These are phyloP conservation scores for Menidia beryllina DNA, from an alignment of 2,113 vertebrate genomes.

Conservation along the genomic window DNA sequence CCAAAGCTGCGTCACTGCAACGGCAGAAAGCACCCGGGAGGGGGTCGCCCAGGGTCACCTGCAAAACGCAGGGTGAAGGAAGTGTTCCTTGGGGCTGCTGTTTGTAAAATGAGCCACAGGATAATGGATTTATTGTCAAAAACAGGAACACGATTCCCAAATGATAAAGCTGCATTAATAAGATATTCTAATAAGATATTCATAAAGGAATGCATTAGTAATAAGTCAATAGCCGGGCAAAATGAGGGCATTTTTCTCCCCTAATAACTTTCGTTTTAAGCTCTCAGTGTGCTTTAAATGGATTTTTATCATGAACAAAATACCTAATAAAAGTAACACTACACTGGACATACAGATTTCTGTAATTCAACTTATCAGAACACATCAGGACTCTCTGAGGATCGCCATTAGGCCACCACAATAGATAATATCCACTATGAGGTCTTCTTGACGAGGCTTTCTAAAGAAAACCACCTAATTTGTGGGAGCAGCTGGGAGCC, in stretches of 20 bases:
- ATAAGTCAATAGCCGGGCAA: neutral
- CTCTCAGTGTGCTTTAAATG: neutral
- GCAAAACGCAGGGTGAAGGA: neutral
- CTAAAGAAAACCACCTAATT: neutral
- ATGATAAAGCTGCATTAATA: neutral
- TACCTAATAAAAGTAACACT: neutral
- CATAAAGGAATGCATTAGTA: too few relatives aligned
- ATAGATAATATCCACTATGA: neutral
- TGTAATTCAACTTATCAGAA: neutral
- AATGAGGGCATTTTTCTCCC: neutral
- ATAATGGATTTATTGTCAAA: neutral
- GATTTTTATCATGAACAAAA: neutral
- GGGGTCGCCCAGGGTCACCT: neutral
- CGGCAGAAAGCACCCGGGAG: neutral
- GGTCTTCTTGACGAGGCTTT: neutral
- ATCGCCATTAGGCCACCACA: neutral
- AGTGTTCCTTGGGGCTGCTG: neutral
- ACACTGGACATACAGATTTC: neutral
- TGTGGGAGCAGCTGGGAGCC: neutral
- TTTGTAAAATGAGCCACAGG: neutral
- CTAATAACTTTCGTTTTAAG: neutral
- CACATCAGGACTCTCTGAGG: too few relatives aligned
- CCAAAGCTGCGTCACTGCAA: accelerated
- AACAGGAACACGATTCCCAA: neutral
- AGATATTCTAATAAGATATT: too few relatives aligned